phyloP scores from a whole-genome alignment of 2,113 vertebrate genomes.

The Cisticola juncidis region DNA sequence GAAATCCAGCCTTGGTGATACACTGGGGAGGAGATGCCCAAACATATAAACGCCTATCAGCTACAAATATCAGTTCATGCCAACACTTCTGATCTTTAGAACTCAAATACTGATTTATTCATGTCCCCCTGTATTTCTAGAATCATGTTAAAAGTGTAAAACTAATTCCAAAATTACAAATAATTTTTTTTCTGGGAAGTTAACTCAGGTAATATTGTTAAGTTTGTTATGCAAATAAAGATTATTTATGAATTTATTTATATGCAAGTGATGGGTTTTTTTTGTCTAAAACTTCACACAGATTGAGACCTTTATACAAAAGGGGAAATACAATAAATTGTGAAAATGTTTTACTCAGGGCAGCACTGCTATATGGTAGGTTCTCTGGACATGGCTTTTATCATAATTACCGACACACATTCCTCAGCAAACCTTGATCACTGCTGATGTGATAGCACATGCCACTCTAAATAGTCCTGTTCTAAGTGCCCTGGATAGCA shows the following conservation, averaged over 20 bases:
- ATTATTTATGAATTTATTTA: neutral
- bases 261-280: neutral
- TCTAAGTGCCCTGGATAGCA: neutral
- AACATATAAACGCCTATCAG: neutral
- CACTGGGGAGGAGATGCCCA: neutral
- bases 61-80: neutral
- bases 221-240: neutral
- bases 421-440: neutral
- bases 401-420: neutral
- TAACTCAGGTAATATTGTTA: neutral
- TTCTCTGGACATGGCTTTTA: neutral
- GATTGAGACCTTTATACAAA: neutral
- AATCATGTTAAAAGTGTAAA: neutral
- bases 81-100: neutral
- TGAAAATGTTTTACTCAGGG: neutral
- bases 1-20: neutral
- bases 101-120: neutral
- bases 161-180: neutral
- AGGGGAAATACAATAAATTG: neutral
- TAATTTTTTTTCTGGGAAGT: neutral
- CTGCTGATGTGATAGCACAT: neutral
- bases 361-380: neutral
- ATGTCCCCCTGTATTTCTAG: neutral
- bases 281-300: neutral
- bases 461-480: neutral